Evolutionary conservation across 2,888 invertebrate genomes (phyloP), one percentile per base, ranked within the genome.

Genomic region (Stramonita haemastoma): DNA sequence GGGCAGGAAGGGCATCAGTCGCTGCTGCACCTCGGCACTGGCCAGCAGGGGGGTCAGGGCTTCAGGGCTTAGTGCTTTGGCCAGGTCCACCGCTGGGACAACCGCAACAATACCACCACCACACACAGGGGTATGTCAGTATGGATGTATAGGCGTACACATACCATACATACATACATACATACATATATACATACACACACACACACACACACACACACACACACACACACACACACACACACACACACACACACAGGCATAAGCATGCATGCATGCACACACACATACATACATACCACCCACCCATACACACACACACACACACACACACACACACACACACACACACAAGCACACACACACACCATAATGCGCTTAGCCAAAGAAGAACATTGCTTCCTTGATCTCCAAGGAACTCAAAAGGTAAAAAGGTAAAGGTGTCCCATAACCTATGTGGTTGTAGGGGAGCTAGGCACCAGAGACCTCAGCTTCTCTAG

Each of bases 1-100:
- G 0, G 96, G 96, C 32, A 97, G 94, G 90, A 95, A 95, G n/a
- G 95, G 95, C 32, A 96, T 94, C 88, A 97, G 94, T 89, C 96
- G 95, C 89, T 96, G 95, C 93, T 97, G 96, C 66, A 97, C 96
- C 19, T 96, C 96, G 2, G 96, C 94, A 91, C 96, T 96, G 36
- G 96, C 96, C 87, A 97, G 95, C 36, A 97, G 96, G 4, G 97
- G 96, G 79, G 96, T 96, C 94, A 97, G 94, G 19, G 96, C 95
- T 91, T 97, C 97, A 1, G 96, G 96, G 87, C 96, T 96, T 87
- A 97, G 93, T 6, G 96, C 96, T 89, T 94, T 93, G 0, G 95
- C 92, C 87, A 96, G 91, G 91, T 96, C 95, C 46, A 96, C 92
- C n/a, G 32, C 86, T 86, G 66, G 36, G 36, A 11, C 13, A 0